phyloP scores from a whole-genome alignment of 1,140 invertebrate species.

The Antheraea mylitta region DNA sequence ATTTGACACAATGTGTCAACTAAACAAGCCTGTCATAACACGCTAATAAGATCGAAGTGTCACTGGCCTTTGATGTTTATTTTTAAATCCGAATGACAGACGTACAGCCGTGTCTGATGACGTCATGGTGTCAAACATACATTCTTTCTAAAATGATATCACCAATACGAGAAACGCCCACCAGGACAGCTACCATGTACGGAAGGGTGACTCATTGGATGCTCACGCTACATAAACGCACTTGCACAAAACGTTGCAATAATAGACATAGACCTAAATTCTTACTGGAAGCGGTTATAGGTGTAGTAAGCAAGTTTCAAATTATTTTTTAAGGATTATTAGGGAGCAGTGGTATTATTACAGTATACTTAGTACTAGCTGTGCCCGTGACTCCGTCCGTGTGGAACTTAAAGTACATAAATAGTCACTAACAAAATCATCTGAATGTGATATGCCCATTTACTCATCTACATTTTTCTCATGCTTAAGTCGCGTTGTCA shows the following conservation, averaged over 20 bases:
- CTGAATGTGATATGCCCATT: too few relatives aligned
- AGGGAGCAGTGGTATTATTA: too few relatives aligned
- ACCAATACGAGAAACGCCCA: slow-evolving; percentile 1
- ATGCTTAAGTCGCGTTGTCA: too few relatives aligned
- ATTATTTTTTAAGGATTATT: too few relatives aligned
- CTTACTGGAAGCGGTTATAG: background rate
- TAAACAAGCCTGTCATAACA: background rate
- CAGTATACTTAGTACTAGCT: too few relatives aligned
- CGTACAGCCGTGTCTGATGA: background rate
- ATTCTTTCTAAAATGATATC: slow-evolving; percentile 3
- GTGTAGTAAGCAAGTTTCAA: too few relatives aligned
- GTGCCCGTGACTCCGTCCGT: too few relatives aligned
- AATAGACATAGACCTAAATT: background rate
- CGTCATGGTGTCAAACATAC: background rate
- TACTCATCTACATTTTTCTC: too few relatives aligned
- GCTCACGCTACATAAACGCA: background rate
- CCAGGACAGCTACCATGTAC: background rate
- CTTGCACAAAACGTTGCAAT: slow-evolving; percentile 2
- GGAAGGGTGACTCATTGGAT: background rate
- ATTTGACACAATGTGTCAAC: background rate
- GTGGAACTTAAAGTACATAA: too few relatives aligned
- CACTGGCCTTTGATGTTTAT: too few relatives aligned
- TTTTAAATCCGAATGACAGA: background rate
- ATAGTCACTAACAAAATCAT: too few relatives aligned
- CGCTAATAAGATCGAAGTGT: background rate